Percentiles rank a stretch among this genome's conserved stretches.
phyloP scores from a whole-genome alignment of 1,140 invertebrate genomes.

The Caenorhabditis inopinata region DNA sequence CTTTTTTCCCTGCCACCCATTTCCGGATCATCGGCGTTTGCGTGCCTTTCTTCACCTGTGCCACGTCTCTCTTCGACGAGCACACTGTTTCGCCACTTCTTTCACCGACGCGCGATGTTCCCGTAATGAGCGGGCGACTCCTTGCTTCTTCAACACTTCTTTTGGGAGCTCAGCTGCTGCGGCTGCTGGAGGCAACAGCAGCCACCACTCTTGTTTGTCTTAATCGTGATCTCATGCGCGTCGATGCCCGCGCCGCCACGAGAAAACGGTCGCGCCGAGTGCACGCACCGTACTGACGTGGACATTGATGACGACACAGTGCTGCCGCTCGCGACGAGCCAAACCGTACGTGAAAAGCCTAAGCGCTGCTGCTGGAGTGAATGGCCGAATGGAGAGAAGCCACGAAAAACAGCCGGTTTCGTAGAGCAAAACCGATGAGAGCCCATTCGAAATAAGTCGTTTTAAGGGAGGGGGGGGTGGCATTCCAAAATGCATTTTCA shows the following conservation, averaged over 20 bases:
- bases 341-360: too few species aligned
- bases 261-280: conserved; percentile 1
- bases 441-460: too few species aligned
- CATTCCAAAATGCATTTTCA: too few species aligned
- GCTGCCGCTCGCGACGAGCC: too few species aligned
- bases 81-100: not conserved
- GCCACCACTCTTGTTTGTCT: conserved; percentile 6
- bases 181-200: not conserved
- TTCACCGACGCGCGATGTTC: not conserved
- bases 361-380: too few species aligned
- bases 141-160: not conserved
- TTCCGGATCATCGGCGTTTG: conserved; percentile 13
- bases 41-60: conserved; percentile 2
- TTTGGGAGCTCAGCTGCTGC: too few species aligned
- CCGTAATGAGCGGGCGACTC: not conserved
- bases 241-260: not conserved
- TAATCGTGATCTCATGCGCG: conserved; percentile 21
- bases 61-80: not conserved
- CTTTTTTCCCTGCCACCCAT: not conserved
- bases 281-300: conserved; percentile 5
- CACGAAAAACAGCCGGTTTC: too few species aligned
- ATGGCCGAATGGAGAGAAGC: too few species aligned
- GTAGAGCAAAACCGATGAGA: too few species aligned
- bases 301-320: conserved; percentile 17
- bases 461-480: too few species aligned